These are phyloP conservation scores for Pemphredon lugubris DNA, from an alignment of 2,888 invertebrate genomes.

Conservation along the genomic window DNA sequence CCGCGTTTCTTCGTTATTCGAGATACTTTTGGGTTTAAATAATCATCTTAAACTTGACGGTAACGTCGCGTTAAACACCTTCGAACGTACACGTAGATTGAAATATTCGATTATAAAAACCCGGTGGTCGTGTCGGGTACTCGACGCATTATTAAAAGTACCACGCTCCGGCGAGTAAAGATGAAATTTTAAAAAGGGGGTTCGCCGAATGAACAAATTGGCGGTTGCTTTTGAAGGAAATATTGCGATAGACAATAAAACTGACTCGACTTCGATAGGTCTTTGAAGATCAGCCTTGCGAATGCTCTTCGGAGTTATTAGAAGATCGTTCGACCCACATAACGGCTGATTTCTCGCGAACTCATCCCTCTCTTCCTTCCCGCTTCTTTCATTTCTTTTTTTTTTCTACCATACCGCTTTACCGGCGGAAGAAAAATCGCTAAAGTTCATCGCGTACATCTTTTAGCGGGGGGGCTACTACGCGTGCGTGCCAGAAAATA, in stretches of 20 bases:
- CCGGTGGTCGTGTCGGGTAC: too few relatives aligned
- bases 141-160: too few relatives aligned
- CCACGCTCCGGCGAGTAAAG: not conserved
- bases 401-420: too few relatives aligned
- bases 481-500: not conserved
- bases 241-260: conserved; percentile 19
- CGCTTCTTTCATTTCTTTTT: not conserved
- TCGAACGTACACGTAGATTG: too few relatives aligned
- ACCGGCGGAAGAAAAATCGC: not conserved
- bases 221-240: not conserved
- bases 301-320: conserved; percentile 27
- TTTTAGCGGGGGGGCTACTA: not conserved
- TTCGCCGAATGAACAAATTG: not conserved
- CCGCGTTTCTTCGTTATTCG: too few relatives aligned
- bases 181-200: not conserved
- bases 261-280: not conserved
- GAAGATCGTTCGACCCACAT: conserved; percentile 16
- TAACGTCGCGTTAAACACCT: too few relatives aligned
- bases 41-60: too few relatives aligned
- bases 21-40: too few relatives aligned
- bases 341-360: conserved; percentile 14
- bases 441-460: not conserved
- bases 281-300: conserved; percentile 26
- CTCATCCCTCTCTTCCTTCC: not conserved
- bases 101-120: too few relatives aligned